phyloP scores from a whole-genome alignment of 2,113 vertebrate genomes.

The Solenodon paradoxus region DNA sequence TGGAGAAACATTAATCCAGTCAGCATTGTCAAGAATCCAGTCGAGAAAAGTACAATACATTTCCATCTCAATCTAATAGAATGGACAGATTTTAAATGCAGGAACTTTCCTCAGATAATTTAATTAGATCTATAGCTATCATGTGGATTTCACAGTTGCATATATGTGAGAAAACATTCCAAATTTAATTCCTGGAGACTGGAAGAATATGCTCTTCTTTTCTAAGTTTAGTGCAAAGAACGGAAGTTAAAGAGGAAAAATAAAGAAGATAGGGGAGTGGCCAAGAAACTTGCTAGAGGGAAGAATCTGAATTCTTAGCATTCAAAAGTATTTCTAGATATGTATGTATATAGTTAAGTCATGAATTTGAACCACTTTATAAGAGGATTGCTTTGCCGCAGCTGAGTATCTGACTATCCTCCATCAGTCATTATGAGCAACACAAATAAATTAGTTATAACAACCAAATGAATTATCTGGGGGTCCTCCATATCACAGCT shows the following conservation, averaged over 20 bases:
- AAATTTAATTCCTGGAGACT: neutral
- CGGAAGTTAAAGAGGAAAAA: neutral
- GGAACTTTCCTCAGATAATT: neutral
- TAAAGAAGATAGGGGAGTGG: neutral
- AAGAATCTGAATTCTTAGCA: neutral
- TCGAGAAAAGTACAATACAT: neutral
- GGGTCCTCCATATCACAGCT: neutral
- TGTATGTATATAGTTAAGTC: neutral
- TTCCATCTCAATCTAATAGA: neutral
- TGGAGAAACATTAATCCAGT: neutral
- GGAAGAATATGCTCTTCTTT: neutral
- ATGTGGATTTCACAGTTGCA: neutral
- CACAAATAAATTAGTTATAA: conserved; percentile 20
- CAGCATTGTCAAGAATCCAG: neutral
- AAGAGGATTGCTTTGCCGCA: neutral
- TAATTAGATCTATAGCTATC: neutral
- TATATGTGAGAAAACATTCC: neutral
- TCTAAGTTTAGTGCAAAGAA: neutral
- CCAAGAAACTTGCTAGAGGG: neutral
- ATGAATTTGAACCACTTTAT: neutral
- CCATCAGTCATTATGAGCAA: neutral
- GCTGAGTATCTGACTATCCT: neutral
- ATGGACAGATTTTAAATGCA: neutral
- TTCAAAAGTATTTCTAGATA: neutral
- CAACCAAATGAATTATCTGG: neutral